Percentiles rank a stretch among this genome's conserved stretches.
phyloP scores from a whole-genome alignment of 2,797 vertebrate species.

The Danio aesculapii region DNA sequence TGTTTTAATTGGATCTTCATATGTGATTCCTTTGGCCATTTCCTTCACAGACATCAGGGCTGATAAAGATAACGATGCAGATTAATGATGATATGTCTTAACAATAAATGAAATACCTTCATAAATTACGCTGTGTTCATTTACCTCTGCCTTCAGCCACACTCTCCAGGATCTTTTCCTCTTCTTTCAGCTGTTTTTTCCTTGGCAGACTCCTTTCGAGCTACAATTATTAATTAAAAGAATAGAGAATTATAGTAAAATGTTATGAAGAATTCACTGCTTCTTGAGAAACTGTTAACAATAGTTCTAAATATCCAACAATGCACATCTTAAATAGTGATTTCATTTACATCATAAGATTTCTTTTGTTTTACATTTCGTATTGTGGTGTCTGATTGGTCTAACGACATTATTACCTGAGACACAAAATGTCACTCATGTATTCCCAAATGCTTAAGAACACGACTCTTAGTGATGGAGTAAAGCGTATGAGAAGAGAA shows the following conservation, averaged over 20 bases:
- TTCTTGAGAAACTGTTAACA: background rate
- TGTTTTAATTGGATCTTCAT: constrained; percentile 96
- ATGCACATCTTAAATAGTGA: background rate
- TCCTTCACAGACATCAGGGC: constrained; percentile 99
- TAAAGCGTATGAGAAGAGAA: no score
- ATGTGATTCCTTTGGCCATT: constrained; percentile 99
- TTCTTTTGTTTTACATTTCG: no score
- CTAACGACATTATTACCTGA: no score
- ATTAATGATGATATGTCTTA: background rate
- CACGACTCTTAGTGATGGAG: no score
- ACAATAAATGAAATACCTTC: background rate
- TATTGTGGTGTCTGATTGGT: no score
- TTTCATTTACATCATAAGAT: background rate
- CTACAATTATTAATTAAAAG: constrained; percentile 68
- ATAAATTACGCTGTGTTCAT: constrained; percentile 1
- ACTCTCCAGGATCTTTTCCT: constrained; percentile 97
- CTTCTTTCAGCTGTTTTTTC: constrained; percentile 98
- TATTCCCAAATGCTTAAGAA: no score
- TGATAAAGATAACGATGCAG: constrained; percentile 63
- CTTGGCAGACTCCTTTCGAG: constrained; percentile 97
- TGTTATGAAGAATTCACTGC: no score
- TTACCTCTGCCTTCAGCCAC: constrained; percentile 96
- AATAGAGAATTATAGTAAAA: background rate
- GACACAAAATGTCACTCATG: no score
- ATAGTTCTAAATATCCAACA: background rate